Evolutionary conservation across 2,113 vertebrate species (phyloP).

Genomic region (Melanostigma gelatinosum): DNA sequence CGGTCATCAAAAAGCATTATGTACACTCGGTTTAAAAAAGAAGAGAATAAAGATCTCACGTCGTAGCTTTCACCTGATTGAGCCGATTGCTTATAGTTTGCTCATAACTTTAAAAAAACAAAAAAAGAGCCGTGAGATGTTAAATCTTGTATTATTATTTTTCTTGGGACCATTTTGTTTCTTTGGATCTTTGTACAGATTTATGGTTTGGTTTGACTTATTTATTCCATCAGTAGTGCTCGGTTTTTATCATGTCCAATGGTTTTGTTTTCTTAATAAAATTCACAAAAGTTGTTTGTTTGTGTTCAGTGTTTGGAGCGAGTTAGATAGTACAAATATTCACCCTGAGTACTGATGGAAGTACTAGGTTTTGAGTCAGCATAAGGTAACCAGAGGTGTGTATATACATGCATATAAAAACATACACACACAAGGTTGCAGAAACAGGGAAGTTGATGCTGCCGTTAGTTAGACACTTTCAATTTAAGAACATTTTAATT

Average conservation of each 20-base stretch:
- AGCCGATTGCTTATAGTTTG: conserved; percentile 86
- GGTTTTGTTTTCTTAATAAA: conserved; percentile 87
- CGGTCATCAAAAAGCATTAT: conserved; percentile 73
- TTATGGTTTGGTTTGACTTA: conserved; percentile 93
- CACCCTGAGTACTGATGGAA: too few relatives aligned
- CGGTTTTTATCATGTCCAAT: conserved; percentile 91
- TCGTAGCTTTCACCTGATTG: conserved; percentile 85
- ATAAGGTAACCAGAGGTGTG: too few relatives aligned
- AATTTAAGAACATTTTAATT: background rate
- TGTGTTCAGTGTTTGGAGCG: conserved; percentile 1
- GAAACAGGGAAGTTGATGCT: background rate
- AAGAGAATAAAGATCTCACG: conserved; percentile 62
- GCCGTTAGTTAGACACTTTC: background rate
- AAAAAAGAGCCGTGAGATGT: conserved; percentile 74
- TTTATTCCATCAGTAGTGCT: conserved; percentile 99
- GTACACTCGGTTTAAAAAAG: conserved; percentile 65
- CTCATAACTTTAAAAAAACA: conserved; percentile 86
- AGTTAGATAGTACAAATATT: background rate
- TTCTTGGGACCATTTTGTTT: conserved; percentile 85
- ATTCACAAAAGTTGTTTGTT: conserved; percentile 74
- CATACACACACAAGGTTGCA: too few relatives aligned
- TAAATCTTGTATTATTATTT: conserved; percentile 54
- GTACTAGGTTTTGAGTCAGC: too few relatives aligned
- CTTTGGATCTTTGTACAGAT: conserved; percentile 93
- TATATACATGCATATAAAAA: too few relatives aligned